Base-by-base conservation (phyloP, 2,888 invertebrate species). In the Cepaea hortensis region DNA sequence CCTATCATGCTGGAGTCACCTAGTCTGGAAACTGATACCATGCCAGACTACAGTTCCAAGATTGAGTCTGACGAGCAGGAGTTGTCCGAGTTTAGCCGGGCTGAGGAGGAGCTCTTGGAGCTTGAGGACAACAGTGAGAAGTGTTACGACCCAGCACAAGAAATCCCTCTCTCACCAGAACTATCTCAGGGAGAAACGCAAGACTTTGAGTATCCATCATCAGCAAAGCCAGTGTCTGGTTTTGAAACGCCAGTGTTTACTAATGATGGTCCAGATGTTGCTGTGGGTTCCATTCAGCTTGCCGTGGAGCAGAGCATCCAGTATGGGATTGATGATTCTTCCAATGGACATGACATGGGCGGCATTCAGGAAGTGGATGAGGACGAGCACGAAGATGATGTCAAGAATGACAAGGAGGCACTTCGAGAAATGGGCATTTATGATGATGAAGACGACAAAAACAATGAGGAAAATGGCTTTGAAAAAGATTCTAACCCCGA, bases 1-100 rank as follows among this genome's bases (percentile, higher is more conserved):
- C 90, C 91, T 68, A 91, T 90, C 70, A 91, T 90, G 72, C 89
- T 90, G 70, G 91, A 91, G 84, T 91, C 91, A 83, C 91, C 91
- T 82, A 86, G 81, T 23, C 70, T 85, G 61, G 90, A 88, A 23
- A 85, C 87, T 48, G 88, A 88, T 50, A 79, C 86, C 55, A 85
- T 90, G 65, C 88, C 87, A 35, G 87, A 89, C 68, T 87, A 87
- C 65, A 84, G 84, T 48, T 87, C 83, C 3, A 87, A 87, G 72
- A 84, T 84, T 73, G 87, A 84, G 62, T 83, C 84, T 48, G 75
- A 84, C 81, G 84, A 87, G 81, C 80, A 84, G 23, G 87, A 84
- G 46, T 46, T 84, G 46, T 84, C 81, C 23, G 87, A 87, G n/a
- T 87, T 87, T 55, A 84, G 81, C 46, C 77, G 80, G 61, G 87